phyloP scores from a whole-genome alignment of 2,113 vertebrate species.

The Morone saxatilis region DNA sequence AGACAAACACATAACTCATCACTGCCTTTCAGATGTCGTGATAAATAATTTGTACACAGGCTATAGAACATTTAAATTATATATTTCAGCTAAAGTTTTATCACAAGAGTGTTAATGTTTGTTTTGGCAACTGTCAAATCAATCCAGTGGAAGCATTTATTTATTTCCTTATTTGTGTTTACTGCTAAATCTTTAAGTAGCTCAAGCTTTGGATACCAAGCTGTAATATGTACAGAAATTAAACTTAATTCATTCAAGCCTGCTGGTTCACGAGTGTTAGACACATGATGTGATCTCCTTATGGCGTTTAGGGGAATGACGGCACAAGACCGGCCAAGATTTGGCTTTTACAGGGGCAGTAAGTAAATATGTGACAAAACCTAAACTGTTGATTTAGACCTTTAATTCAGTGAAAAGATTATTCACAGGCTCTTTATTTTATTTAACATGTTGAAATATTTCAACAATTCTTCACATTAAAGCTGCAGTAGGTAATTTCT shows the following conservation, averaged over 20 bases:
- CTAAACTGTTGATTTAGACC: neutral
- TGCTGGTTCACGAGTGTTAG: neutral
- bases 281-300: neutral
- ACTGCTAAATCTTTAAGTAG: slow-evolving; percentile 33
- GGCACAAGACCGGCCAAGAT: neutral
- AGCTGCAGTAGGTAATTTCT: too few relatives aligned
- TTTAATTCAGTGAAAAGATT: neutral
- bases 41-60: slow-evolving; percentile 56
- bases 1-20: neutral
- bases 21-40: slow-evolving; percentile 19
- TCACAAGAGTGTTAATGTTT: slow-evolving; percentile 37
- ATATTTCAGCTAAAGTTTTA: neutral
- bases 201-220: slow-evolving; percentile 66
- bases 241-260: neutral
- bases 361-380: neutral
- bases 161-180: neutral
- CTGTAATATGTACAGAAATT: slow-evolving; percentile 20
- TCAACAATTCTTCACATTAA: too few relatives aligned
- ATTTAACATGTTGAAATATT: too few relatives aligned
- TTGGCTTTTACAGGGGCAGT: neutral
- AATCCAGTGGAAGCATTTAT: slow-evolving; percentile 57
- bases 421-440: neutral
- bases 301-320: neutral
- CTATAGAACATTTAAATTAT: slow-evolving; percentile 42
- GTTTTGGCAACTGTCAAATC: slow-evolving; percentile 77